These are phyloP conservation scores for Pangasius krempfi DNA, from an alignment of 2,797 vertebrate species.

Conservation along the genomic window DNA sequence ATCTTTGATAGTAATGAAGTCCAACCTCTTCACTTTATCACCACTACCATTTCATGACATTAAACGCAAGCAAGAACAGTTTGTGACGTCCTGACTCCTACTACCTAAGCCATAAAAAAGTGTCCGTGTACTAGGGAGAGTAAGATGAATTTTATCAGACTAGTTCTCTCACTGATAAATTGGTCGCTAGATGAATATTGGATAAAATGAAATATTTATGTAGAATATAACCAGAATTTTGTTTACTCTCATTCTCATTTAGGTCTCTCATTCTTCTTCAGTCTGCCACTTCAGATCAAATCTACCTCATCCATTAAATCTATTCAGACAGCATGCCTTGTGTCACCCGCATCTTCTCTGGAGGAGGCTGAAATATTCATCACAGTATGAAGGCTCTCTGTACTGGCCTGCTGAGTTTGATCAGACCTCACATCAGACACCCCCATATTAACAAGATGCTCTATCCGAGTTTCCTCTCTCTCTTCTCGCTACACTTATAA, in stretches of 20 bases:
- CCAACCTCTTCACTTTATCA: not conserved
- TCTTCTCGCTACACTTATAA: not conserved
- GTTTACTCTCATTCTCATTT: too few species aligned
- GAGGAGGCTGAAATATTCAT: slow-evolving; percentile 24
- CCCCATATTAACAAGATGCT: not conserved
- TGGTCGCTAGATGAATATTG: not conserved
- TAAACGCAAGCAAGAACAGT: not conserved
- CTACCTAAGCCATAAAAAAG: not conserved
- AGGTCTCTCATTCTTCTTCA: not conserved
- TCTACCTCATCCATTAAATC: not conserved
- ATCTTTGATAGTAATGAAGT: not conserved
- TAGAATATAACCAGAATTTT: not conserved
- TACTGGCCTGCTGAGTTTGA: not conserved
- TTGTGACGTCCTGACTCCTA: not conserved
- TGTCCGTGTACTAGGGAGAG: not conserved
- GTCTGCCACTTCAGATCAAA: not conserved
- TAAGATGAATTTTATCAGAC: not conserved
- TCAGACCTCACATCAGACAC: not conserved
- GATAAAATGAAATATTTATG: not conserved
- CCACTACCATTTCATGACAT: not conserved
- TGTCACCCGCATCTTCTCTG: not conserved
- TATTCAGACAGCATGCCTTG: not conserved
- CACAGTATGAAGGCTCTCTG: not conserved
- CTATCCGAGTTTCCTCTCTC: not conserved
- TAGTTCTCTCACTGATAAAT: not conserved